Evolutionary conservation across 2,797 vertebrate genomes (phyloP).

Genomic region (Acomys russatus): DNA sequence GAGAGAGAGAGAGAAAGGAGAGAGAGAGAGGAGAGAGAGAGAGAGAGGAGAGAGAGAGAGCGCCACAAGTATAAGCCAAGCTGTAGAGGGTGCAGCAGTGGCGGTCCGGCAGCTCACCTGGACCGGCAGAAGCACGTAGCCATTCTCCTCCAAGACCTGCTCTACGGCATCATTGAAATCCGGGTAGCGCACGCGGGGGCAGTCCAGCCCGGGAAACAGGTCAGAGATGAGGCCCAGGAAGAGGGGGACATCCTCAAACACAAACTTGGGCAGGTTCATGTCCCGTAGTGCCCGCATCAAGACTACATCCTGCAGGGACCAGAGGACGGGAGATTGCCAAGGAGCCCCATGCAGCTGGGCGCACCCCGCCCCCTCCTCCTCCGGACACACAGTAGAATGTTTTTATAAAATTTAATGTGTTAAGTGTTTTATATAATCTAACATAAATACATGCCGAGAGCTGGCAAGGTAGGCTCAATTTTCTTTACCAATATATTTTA

Average conservation of each 20-base stretch:
- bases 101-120: conserved; percentile 90
- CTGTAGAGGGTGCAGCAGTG: accelerated
- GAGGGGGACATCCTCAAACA: conserved; percentile 97
- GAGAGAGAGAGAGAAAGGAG: neutral
- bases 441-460: neutral
- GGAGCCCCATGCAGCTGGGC: accelerated
- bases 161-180: conserved; percentile 96
- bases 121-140: conserved; percentile 91
- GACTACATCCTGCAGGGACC: conserved; percentile 94
- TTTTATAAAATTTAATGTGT: neutral
- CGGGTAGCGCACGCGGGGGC: conserved; percentile 95
- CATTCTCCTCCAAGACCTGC: conserved; percentile 90
- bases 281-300: conserved; percentile 98
- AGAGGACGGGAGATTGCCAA: neutral
- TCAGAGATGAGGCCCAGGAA: conserved; percentile 98
- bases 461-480: no score
- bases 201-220: conserved; percentile 97
- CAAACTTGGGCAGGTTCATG: conserved; percentile 99
- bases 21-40: neutral
- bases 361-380: neutral
- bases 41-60: neutral
- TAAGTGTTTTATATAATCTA: neutral
- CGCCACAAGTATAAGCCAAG: no score
- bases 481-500: no score
- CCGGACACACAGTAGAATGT: accelerated